phyloP scores from a whole-genome alignment of 1,140 invertebrate species.

The Zaprionus vittiger region DNA sequence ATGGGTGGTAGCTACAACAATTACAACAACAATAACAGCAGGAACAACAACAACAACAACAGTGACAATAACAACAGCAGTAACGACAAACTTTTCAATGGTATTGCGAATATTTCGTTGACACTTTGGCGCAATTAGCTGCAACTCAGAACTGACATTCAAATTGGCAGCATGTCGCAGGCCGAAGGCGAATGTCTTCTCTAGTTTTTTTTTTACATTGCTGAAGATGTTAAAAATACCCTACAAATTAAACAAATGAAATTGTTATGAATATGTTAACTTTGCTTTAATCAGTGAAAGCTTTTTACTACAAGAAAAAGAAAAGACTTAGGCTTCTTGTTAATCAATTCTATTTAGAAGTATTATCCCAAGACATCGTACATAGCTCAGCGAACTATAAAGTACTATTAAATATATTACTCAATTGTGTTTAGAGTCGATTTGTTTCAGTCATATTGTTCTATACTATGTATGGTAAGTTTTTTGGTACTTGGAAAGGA shows the following conservation, averaged over 20 bases:
- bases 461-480: not conserved
- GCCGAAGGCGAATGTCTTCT: slow-evolving; percentile 8
- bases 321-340: slow-evolving; percentile 18
- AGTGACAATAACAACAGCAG: not conserved
- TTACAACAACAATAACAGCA: slow-evolving; percentile 8
- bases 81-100: not conserved
- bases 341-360: no score
- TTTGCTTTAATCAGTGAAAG: not conserved
- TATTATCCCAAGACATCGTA: no score
- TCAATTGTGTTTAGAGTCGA: no score
- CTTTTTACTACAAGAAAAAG: not conserved
- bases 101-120: slow-evolving; percentile 38
- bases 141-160: slow-evolving; percentile 37
- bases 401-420: no score
- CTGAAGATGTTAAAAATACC: not conserved
- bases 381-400: no score
- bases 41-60: not conserved
- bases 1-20: not conserved
- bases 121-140: slow-evolving; percentile 50
- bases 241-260: not conserved
- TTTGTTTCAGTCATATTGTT: no score
- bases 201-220: not conserved
- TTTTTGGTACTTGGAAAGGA: slow-evolving; percentile 25
- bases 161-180: slow-evolving; percentile 24
- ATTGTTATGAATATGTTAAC: not conserved